These are phyloP conservation scores for Alectura lathami DNA, from an alignment of 2,113 vertebrate species.

Conservation along the genomic window DNA sequence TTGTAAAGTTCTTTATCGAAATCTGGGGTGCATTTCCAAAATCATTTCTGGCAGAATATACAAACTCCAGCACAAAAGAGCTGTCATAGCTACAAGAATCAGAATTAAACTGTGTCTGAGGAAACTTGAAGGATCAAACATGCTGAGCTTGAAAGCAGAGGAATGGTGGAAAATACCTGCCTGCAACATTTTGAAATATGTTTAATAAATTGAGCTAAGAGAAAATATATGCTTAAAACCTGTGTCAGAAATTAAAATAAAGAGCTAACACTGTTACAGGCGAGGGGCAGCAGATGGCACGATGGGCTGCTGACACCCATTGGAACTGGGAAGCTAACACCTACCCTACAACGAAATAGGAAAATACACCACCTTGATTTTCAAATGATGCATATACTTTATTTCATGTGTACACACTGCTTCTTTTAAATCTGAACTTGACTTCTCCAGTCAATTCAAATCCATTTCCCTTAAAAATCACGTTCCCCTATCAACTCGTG, in stretches of 20 bases:
- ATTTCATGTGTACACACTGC: not conserved
- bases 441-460: not conserved
- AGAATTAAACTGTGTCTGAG: not conserved
- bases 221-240: not conserved
- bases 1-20: not conserved
- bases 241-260: not conserved
- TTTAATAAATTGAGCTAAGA: not conserved
- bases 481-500: not conserved
- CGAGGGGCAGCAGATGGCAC: not conserved
- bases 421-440: not conserved
- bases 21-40: not conserved
- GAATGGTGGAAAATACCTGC: not conserved
- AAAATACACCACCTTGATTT: not conserved
- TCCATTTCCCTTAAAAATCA: not conserved
- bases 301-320: not conserved
- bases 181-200: not conserved
- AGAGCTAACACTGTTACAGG: not conserved
- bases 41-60: not conserved
- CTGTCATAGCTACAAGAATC: not conserved
- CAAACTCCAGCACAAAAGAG: not conserved
- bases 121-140: not conserved
- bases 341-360: not conserved
- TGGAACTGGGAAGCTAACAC: not conserved
- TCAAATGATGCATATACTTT: not conserved
- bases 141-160: not conserved